phyloP scores from a whole-genome alignment of 2,113 vertebrate species.

The Grus americana region DNA sequence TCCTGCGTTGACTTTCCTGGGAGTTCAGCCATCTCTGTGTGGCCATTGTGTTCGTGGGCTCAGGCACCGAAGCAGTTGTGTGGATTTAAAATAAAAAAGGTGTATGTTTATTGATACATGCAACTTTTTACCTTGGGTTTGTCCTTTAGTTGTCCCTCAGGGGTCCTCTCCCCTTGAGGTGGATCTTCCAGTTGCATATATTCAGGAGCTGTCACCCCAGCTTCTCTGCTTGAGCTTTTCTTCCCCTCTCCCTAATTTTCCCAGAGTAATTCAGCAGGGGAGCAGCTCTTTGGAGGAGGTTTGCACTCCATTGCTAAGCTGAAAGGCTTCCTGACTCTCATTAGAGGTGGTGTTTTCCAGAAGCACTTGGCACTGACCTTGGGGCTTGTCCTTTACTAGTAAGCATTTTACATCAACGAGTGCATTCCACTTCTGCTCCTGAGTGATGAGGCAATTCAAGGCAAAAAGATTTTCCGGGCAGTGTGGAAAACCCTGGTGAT shows the following conservation, averaged over 20 bases:
- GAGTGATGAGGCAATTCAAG: not conserved
- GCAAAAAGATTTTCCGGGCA: not conserved
- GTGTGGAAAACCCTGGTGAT: not conserved
- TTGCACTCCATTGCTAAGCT: not conserved
- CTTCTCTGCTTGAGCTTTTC: not conserved
- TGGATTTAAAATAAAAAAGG: not conserved
- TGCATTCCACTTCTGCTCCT: not conserved
- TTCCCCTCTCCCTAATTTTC: not conserved
- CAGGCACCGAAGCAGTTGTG: not conserved
- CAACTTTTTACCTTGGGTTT: not conserved
- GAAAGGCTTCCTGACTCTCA: not conserved
- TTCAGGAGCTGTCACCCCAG: not conserved
- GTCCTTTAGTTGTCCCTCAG: not conserved
- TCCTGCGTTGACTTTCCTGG: not conserved
- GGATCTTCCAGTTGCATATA: not conserved
- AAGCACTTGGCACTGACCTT: not conserved
- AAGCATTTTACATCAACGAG: not conserved
- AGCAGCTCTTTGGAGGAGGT: not conserved
- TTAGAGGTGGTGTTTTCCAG: not conserved
- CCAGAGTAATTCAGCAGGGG: not conserved
- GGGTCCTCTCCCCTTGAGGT: rapidly evolving
- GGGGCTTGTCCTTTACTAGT: not conserved
- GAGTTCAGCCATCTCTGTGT: not conserved
- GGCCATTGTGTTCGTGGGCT: not conserved
- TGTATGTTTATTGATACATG: not conserved